These are phyloP conservation scores for Drepanosiphum platanoidis DNA, from an alignment of 2,888 invertebrate species.

Conservation along the genomic window DNA sequence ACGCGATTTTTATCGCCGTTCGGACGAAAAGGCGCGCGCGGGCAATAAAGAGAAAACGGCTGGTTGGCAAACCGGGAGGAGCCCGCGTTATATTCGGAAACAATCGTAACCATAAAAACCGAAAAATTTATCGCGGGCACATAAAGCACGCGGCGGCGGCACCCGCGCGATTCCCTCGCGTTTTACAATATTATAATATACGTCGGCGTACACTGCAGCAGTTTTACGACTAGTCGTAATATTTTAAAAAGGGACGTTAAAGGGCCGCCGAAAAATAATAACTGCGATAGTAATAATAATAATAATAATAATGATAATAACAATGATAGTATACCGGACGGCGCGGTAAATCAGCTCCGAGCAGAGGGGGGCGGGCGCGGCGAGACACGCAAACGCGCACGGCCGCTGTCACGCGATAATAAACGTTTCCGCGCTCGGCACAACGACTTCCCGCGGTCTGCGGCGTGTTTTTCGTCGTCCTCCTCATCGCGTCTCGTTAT, in stretches of 20 bases:
- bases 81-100: constrained; percentile 22
- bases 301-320: constrained; percentile 14
- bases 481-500: no score
- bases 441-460: no score
- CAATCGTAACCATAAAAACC: constrained; percentile 50
- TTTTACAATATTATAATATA: neutral
- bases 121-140: constrained; percentile 46
- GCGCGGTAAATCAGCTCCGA: neutral
- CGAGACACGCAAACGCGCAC: neutral
- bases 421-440: constrained; percentile 24
- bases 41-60: neutral
- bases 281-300: neutral
- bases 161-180: neutral
- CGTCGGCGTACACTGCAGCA: neutral
- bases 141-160: constrained; percentile 16
- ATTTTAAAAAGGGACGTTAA: constrained; percentile 8
- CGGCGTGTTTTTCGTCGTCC: no score
- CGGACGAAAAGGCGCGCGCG: neutral
- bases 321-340: constrained; percentile 14
- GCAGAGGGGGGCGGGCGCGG: neutral
- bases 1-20: neutral
- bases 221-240: constrained; percentile 35
- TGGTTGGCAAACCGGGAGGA: neutral
- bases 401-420: constrained; percentile 45
- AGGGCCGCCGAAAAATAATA: neutral